Conservation (phyloP, 2,797 vertebrate genomes). For the Melopsittacus undulatus region DNA sequence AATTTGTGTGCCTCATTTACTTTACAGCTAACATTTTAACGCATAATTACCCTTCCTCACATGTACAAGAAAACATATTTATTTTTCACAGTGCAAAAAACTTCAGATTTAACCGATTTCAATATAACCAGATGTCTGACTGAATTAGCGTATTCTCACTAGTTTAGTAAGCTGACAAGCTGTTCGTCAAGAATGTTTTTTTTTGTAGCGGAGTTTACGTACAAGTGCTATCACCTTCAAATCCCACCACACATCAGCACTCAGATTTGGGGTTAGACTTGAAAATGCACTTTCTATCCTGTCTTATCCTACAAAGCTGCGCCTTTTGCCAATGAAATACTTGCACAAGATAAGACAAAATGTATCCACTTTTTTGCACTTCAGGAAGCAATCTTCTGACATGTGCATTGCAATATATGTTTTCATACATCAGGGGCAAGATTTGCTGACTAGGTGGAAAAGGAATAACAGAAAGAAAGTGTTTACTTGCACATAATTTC, state of each 20-base stretch:
- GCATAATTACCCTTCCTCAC: not conserved
- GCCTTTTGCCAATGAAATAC: not conserved
- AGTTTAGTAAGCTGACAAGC: not conserved
- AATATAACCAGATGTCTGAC: not conserved
- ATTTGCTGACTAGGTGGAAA: not conserved
- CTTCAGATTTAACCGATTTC: not conserved
- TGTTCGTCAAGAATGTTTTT: not conserved
- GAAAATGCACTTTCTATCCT: not conserved
- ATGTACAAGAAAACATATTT: not conserved
- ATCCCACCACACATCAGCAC: not conserved
- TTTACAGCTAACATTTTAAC: not conserved
- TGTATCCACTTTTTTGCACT: not conserved
- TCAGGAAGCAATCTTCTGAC: not conserved
- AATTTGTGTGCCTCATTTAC: not conserved
- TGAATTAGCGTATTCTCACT: not conserved
- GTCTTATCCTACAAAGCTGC: not conserved
- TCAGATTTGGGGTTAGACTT: not conserved
- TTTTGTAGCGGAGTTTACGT: not conserved
- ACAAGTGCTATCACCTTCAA: not conserved
- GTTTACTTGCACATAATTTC: not conserved
- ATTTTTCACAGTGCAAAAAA: not conserved
- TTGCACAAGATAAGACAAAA: not conserved
- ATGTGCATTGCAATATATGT: not conserved
- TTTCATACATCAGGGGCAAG: not conserved
- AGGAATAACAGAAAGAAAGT: not conserved